Base-by-base conservation (phyloP, 1,140 invertebrate species). In the Agraylea sexmaculata region DNA sequence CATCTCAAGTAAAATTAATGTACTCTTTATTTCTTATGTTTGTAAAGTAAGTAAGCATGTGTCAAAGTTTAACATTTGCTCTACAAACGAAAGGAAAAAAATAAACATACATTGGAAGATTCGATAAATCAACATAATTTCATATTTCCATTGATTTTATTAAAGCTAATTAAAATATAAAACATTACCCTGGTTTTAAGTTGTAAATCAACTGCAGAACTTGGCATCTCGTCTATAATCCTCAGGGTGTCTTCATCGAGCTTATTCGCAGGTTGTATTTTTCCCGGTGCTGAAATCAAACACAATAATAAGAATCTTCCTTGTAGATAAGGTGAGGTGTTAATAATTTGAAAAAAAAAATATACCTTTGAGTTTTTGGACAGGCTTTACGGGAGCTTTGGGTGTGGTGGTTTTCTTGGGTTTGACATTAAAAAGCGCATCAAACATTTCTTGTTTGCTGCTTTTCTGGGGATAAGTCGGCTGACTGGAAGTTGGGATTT, bases 161-260 rank as follows among this genome's bases (percentile, higher is more conserved):
- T 4, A 16, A 16, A 32, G 8, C n/a, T n/a, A n/a, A n/a, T n/a
- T n/a, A n/a, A 20, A 40, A 40, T 40, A 40, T 31, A 19, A 20
- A 34, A 27, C 57, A 59, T 61, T 66, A 93, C 89, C 77, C 92
- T 95, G 70, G 92, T 88, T 71, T 95, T 93, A 40, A 91, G 87
- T 66, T 89, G 83, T 74, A 95, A 80, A 66, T 95, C 91, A 12
- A 92, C 89, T 3, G 90, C 91, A 32, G 90, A 91, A 64, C 79
- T 88, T 15, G 88, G 88, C 53, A 90, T 66, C 57, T 93, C 87
- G 54, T 90, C 87, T 45, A 85, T 68, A 47, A 84, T 80, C 60
- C 82, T 82, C 18, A 82, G 62, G 53, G 79, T 79, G 51, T 83
- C 80, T 51, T 83, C 80, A 47, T 86, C 83, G 49, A 80, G 65